phyloP scores from a whole-genome alignment of 2,113 vertebrate species.

The Lonchura striata region DNA sequence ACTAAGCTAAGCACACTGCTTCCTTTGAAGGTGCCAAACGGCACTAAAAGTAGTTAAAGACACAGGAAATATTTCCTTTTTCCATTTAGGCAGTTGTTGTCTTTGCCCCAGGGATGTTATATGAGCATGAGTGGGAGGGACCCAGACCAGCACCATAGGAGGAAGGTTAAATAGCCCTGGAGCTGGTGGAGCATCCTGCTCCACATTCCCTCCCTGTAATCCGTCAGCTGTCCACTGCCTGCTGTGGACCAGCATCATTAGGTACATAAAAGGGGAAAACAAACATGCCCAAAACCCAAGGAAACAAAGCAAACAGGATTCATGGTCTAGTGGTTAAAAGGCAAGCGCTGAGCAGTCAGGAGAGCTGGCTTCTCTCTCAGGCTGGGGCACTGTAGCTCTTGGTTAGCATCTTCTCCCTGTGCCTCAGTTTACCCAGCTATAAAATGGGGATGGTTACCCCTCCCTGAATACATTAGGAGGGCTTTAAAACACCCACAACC shows the following conservation, averaged over 20 bases:
- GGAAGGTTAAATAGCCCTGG: background rate
- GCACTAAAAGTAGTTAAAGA: slow-evolving; percentile 45
- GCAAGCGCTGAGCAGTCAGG: background rate
- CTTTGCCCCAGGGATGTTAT: slow-evolving; percentile 51
- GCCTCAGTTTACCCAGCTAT: slow-evolving; percentile 29
- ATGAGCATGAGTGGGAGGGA: slow-evolving; percentile 3
- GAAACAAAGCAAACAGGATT: slow-evolving; percentile 63
- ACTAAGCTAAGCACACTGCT: background rate
- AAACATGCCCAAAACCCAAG: slow-evolving; percentile 30
- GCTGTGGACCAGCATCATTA: slow-evolving; percentile 33
- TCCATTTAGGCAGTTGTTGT: slow-evolving; percentile 49
- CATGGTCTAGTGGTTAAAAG: slow-evolving; percentile 50
- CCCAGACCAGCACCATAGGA: background rate
- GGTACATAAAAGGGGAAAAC: slow-evolving; percentile 53
- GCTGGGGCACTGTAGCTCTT: background rate
- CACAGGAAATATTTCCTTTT: slow-evolving; percentile 63
- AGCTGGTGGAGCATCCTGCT: background rate
- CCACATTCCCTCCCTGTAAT: background rate
- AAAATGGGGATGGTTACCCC: background rate
- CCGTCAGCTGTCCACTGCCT: slow-evolving; percentile 32
- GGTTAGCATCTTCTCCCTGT: background rate
- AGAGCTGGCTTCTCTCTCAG: background rate
- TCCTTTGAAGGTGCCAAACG: slow-evolving; percentile 54
- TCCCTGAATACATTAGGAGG: background rate
- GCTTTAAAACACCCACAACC: background rate